These are phyloP conservation scores for Drosophila novamexicana DNA, from an alignment of 1,140 invertebrate genomes.

Conservation along the genomic window DNA sequence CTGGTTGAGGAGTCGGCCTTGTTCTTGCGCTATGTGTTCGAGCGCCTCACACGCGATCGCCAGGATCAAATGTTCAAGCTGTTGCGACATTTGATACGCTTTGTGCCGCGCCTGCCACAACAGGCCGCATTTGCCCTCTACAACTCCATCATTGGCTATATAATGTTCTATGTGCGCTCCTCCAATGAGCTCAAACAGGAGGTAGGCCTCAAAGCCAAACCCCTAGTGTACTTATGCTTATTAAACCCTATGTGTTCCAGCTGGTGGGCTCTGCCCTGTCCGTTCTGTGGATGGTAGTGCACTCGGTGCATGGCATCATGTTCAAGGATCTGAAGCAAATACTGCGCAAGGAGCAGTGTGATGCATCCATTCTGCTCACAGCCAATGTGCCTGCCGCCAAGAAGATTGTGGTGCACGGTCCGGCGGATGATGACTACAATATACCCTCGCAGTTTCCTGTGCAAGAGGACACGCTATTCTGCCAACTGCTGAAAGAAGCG, in stretches of 20 bases:
- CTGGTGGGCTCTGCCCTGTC: conserved; percentile 97
- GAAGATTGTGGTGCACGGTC: conserved; percentile 98
- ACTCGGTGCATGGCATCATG: conserved; percentile 99
- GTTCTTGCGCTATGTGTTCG: conserved; percentile 97
- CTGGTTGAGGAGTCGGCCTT: conserved; percentile 98
- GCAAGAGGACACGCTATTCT: conserved; percentile 99
- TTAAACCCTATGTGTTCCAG: conserved; percentile 23
- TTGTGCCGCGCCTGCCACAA: conserved; percentile 96
- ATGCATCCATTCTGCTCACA: conserved; percentile 97
- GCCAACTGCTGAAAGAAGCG: conserved; percentile 97
- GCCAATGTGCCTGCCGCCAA: conserved; percentile 99
- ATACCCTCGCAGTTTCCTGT: conserved; percentile 99
- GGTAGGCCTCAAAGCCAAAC: conserved; percentile 41
- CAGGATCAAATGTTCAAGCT: conserved; percentile 98
- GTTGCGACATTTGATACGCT: conserved; percentile 95
- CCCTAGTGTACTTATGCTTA: background rate
- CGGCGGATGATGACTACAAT: conserved; percentile 90
- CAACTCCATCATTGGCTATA: conserved; percentile 99
- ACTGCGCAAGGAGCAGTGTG: conserved; percentile 98
- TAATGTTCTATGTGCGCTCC: conserved; percentile 99
- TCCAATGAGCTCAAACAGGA: conserved; percentile 97
- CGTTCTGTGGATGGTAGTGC: conserved; percentile 98
- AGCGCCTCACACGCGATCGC: conserved; percentile 97
- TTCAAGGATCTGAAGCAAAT: conserved; percentile 99
- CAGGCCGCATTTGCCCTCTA: conserved; percentile 99